Conservation (phyloP, 2,797 vertebrate genomes). For the Siniperca undulata region DNA sequence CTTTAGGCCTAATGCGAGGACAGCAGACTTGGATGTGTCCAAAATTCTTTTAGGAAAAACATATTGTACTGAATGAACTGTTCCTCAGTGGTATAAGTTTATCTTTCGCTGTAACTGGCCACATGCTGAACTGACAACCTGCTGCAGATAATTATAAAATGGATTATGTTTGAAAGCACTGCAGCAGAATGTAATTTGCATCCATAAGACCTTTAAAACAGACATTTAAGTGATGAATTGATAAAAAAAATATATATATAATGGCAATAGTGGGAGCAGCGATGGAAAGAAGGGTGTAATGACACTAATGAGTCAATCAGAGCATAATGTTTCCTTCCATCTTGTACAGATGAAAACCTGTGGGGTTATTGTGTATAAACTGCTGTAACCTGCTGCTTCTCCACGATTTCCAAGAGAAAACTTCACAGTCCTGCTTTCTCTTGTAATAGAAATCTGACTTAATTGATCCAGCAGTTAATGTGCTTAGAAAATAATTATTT, state of each 20-base stretch:
- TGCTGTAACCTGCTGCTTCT: background rate
- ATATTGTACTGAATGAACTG: background rate
- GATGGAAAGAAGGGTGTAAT: background rate
- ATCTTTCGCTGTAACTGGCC: background rate
- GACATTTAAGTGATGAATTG: slow-evolving; percentile 31
- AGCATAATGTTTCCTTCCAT: background rate
- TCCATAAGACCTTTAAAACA: slow-evolving; percentile 42
- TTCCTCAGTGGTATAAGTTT: background rate
- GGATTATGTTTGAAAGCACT: slow-evolving; percentile 19
- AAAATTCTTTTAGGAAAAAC: background rate
- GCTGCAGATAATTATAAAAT: slow-evolving; percentile 26
- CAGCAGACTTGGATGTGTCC: background rate
- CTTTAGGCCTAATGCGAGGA: background rate
- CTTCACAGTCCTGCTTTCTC: background rate
- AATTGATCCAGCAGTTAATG: background rate
- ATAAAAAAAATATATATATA: background rate
- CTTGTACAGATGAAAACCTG: slow-evolving; percentile 25
- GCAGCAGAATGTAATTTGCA: slow-evolving; percentile 20
- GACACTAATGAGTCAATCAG: background rate
- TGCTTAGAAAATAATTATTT: slow-evolving; percentile 1
- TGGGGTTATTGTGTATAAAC: background rate
- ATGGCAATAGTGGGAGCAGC: background rate
- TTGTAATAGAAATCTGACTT: background rate
- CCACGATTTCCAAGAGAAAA: background rate
- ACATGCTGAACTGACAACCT: slow-evolving; percentile 30